A percentile compares a stretch with the other conserved stretches of the same genome.
Conservation (phyloP, 2,113 vertebrate species). For the Tyto alba region DNA sequence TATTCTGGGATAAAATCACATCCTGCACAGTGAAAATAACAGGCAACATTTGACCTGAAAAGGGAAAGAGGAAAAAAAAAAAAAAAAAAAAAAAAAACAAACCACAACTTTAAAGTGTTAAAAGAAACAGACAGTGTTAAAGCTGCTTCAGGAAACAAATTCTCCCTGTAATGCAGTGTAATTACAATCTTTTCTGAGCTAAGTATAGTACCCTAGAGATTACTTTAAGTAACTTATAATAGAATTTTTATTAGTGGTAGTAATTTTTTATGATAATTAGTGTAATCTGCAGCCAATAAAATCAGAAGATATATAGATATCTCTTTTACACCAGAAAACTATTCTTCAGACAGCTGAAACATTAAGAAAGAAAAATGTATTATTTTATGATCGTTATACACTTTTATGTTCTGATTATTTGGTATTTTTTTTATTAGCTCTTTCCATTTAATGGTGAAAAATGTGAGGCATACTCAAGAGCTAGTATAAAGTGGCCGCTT, state of each 20-base stretch:
- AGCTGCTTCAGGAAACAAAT: constrained; percentile 70
- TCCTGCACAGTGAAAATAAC: constrained; percentile 87
- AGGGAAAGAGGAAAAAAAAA: background rate
- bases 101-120: constrained; percentile 44
- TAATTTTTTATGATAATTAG: constrained; percentile 85
- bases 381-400: constrained; percentile 39
- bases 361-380: constrained; percentile 50
- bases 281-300: constrained; percentile 80
- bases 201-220: constrained; percentile 76
- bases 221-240: constrained; percentile 83
- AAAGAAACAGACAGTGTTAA: constrained; percentile 56
- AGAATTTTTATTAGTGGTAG: constrained; percentile 81
- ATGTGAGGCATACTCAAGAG: background rate
- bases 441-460: constrained; percentile 56
- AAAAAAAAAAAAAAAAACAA: background rate
- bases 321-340: constrained; percentile 72
- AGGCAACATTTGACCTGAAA: constrained; percentile 71
- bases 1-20: constrained; percentile 80
- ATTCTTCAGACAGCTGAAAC: constrained; percentile 62
- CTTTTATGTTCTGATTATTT: constrained; percentile 51
- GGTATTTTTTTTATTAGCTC: constrained; percentile 48
- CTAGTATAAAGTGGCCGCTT: background rate
- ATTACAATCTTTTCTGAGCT: constrained; percentile 72
- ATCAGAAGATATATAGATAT: constrained; percentile 76
- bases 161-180: constrained; percentile 62